A percentile compares a stretch with the other conserved stretches of the same genome.
These are phyloP conservation scores for Sarcophaga subvicina DNA, from an alignment of 2,888 invertebrate species.

Conservation along the genomic window DNA sequence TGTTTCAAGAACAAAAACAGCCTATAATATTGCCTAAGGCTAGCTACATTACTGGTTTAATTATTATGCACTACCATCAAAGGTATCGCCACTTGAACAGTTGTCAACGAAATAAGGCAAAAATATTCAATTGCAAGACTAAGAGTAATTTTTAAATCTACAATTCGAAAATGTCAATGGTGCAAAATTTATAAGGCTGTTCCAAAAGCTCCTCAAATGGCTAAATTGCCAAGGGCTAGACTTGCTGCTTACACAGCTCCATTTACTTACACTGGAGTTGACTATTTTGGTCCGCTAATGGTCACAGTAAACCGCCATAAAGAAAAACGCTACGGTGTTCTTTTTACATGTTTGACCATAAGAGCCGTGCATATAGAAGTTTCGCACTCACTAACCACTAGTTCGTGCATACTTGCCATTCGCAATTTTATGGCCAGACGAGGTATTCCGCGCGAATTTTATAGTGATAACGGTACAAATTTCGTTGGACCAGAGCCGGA, in stretches of 20 bases:
- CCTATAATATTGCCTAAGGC: neutral
- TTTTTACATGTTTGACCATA: constrained; percentile 66
- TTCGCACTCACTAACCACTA: constrained; percentile 33
- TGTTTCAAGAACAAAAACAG: too few relatives aligned
- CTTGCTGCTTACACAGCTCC: constrained; percentile 6
- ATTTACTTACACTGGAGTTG: constrained; percentile 31
- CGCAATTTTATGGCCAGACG: constrained; percentile 45
- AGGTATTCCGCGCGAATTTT: constrained; percentile 39
- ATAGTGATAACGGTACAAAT: constrained; percentile 50
- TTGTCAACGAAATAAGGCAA: constrained; percentile 12
- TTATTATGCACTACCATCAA: constrained; percentile 5
- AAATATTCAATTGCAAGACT: constrained; percentile 32
- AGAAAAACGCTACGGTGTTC: constrained; percentile 46
- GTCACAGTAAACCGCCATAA: constrained; percentile 32
- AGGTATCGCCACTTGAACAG: constrained; percentile 17
- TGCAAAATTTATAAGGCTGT: constrained; percentile 52
- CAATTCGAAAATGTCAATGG: constrained; percentile 25
- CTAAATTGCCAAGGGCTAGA: constrained; percentile 31
- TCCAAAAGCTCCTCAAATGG: constrained; percentile 40
- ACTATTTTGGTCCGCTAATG: constrained; percentile 57
- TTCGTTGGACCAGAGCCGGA: constrained; percentile 38
- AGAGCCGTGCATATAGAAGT: constrained; percentile 67
- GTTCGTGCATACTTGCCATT: constrained; percentile 29
- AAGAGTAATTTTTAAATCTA: constrained; percentile 35
- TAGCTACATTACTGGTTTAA: neutral